These are phyloP conservation scores for Catharus fuscescens DNA, from an alignment of 2,113 vertebrate species.

Conservation along the genomic window DNA sequence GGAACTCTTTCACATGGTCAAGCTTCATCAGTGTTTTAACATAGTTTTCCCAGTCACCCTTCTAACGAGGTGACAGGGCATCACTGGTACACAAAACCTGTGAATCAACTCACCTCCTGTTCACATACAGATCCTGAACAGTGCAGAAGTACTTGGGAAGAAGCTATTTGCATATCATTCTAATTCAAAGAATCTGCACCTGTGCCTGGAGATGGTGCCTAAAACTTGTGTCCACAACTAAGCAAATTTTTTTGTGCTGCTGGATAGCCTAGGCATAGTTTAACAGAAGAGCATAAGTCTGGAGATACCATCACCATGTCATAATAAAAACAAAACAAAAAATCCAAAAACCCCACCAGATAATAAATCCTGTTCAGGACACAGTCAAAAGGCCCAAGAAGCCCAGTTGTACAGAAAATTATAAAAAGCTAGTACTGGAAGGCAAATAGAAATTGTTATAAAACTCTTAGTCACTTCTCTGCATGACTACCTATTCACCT, in stretches of 20 bases:
- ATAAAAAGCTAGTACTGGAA: background rate
- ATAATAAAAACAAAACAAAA: background rate
- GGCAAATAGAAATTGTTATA: background rate
- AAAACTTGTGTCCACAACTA: background rate
- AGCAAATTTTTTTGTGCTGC: background rate
- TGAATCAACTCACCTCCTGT: background rate
- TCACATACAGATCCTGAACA: accelerated
- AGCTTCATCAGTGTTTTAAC: background rate
- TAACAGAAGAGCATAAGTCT: background rate
- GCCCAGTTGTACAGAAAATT: background rate
- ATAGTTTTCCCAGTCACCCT: background rate
- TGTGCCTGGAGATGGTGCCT: background rate
- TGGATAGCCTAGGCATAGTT: background rate
- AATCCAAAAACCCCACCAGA: accelerated
- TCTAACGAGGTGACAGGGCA: background rate
- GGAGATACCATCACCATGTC: background rate
- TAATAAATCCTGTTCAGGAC: background rate
- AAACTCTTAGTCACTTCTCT: background rate
- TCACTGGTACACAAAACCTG: background rate
- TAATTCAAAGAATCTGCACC: background rate
- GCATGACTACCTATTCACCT: background rate
- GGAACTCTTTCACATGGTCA: background rate
- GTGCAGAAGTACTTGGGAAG: background rate
- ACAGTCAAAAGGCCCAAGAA: background rate
- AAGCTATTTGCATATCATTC: background rate